Base-by-base conservation (phyloP, 2,113 vertebrate species). In the Engystomops pustulosus region DNA sequence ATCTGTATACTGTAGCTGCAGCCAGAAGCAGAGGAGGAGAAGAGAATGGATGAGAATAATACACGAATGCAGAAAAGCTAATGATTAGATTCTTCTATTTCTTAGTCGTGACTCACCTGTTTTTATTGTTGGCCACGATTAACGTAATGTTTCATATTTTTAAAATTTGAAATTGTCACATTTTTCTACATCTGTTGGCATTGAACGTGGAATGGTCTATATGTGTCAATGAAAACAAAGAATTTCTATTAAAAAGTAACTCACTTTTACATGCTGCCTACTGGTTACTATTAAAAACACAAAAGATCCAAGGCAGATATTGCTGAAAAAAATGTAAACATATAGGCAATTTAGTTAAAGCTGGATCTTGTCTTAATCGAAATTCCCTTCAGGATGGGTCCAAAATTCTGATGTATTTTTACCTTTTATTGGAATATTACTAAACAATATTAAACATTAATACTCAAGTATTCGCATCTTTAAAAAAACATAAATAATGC, bases 121-220 rank as follows among this genome's bases (percentile, higher is more conserved):
- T 72, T 71, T 38, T 71, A 18, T 71, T 71, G 12, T 10, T 44
- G 68, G 38, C n/a, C 68, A 44, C 23, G 34, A 71, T 45, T 72
- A 72, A 15, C 14, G 8, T 2, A 17, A 4, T 17, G 27, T 25
- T 47, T 72, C 41, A 32, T 74, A 18, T 27, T 74, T 47, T 74
- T 38, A 45, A 44, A 72, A 30, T 47, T 27, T 18, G 41, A 74
- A 74, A 27, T 47, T 47, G 41, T 47, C 41, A 27, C 69, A 45
- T 41, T 44, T 25, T 44, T 18, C 17, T 14, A 23, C 36, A 41
- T 70, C 34, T 36, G 23, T 12, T 71, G n/a, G 38, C 11, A 45
- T 71, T 23, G 5, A 23, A 71, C 0, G 23, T 7, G 15, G 30
- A 65, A 17, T 6, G 60, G 14, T 32, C 12, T 65, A 4, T 41